phyloP scores from a whole-genome alignment of 1,140 invertebrate genomes.

The Pinna nobilis region DNA sequence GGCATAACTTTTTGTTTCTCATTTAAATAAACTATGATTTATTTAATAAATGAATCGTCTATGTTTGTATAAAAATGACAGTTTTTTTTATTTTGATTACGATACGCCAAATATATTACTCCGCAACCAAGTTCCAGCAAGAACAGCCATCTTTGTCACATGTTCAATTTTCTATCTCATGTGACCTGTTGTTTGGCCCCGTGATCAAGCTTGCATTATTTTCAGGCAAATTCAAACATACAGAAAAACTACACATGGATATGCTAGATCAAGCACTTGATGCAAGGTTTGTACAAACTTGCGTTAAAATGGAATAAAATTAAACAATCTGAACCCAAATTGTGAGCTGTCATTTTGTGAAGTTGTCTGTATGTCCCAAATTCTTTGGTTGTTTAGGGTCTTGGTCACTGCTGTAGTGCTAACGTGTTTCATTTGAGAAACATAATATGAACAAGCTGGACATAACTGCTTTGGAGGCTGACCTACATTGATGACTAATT shows the following conservation, averaged over 20 bases:
- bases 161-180: slow-evolving; percentile 74
- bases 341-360: too few species aligned
- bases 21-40: too few species aligned
- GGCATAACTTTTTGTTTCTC: too few species aligned
- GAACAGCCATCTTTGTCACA: slow-evolving; percentile 76
- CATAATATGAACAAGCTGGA: too few species aligned
- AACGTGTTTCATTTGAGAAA: too few species aligned
- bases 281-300: slow-evolving; percentile 66
- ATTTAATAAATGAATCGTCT: too few species aligned
- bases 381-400: too few species aligned
- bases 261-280: slow-evolving; percentile 74
- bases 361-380: too few species aligned
- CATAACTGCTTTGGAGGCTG: too few species aligned
- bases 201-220: slow-evolving; percentile 74
- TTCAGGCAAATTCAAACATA: slow-evolving; percentile 76
- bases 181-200: slow-evolving; percentile 77
- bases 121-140: slow-evolving; percentile 49
- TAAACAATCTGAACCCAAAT: not conserved
- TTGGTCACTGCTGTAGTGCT: too few species aligned
- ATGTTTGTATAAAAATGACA: too few species aligned
- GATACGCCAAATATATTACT: slow-evolving; percentile 4
- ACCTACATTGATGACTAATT: too few species aligned
- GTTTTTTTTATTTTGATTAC: not conserved
- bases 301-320: not conserved
- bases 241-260: slow-evolving; percentile 71